phyloP scores from a whole-genome alignment of 37 sponge, comb jelly and placozoan genomes.

The Beroe ovata region DNA sequence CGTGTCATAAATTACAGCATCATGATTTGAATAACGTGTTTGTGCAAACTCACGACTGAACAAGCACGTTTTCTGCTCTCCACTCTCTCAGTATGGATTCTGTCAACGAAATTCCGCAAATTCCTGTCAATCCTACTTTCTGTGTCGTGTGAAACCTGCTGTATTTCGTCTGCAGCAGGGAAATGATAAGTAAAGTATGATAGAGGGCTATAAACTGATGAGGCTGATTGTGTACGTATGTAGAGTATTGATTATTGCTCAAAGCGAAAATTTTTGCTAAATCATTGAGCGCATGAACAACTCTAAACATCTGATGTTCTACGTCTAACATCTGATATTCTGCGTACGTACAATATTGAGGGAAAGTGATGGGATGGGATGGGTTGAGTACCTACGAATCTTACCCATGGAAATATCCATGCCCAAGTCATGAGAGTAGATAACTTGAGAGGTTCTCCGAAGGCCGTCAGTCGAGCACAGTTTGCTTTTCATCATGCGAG shows the following conservation, averaged over 20 bases:
- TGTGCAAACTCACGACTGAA: background rate
- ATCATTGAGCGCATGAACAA: too few relatives aligned
- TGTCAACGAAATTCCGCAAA: background rate
- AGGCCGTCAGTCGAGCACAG: conserved; percentile 36
- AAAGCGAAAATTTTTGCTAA: too few relatives aligned
- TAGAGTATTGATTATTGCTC: too few relatives aligned
- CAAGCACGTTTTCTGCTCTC: background rate
- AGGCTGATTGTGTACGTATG: too few relatives aligned
- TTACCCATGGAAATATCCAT: conserved; percentile 33
- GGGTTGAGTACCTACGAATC: too few relatives aligned
- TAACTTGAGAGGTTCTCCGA: conserved; percentile 18
- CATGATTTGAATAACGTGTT: too few relatives aligned
- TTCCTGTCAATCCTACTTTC: conserved; percentile 24
- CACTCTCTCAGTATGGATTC: background rate
- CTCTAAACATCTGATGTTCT: too few relatives aligned
- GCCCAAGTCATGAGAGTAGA: conserved; percentile 13
- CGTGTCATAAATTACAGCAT: too few relatives aligned
- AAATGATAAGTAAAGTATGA: background rate
- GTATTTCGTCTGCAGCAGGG: background rate
- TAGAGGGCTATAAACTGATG: too few relatives aligned
- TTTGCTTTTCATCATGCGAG: background rate
- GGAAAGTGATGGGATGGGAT: too few relatives aligned
- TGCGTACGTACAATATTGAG: too few relatives aligned
- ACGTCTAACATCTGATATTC: too few relatives aligned
- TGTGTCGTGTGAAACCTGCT: background rate